Evolutionary conservation across 2,797 vertebrate species (phyloP).

Genomic region (Euthynnus affinis): DNA sequence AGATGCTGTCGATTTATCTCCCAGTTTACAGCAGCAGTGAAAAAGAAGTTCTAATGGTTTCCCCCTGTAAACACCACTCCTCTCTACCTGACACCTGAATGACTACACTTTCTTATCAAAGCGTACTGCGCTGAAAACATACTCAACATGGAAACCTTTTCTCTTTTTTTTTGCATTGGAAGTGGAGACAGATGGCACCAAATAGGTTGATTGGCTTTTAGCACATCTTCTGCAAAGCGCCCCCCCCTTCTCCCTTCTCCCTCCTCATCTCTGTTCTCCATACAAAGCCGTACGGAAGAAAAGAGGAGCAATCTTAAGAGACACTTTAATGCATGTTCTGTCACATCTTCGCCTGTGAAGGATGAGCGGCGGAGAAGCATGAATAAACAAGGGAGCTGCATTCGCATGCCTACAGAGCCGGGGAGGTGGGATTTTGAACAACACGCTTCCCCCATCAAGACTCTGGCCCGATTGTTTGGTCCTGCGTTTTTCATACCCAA

Average conservation of each 20-base stretch:
- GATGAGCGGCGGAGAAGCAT: constrained; percentile 56
- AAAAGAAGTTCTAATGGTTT: constrained; percentile 20
- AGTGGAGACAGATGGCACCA: constrained; percentile 76
- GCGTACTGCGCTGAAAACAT: constrained; percentile 55
- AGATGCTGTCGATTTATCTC: constrained; percentile 34
- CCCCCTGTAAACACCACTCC: constrained; percentile 25
- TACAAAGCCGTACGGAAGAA: constrained; percentile 41
- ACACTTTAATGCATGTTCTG: constrained; percentile 71
- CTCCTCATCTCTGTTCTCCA: constrained; percentile 33
- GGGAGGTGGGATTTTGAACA: constrained; percentile 25
- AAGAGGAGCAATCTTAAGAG: constrained; percentile 61
- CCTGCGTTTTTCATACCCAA: constrained; percentile 44
- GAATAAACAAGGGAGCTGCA: constrained; percentile 64
- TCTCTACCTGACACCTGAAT: constrained; percentile 50
- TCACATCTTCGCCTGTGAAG: constrained; percentile 65
- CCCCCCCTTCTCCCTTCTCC: too few species aligned
- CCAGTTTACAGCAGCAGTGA: constrained; percentile 51
- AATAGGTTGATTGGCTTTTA: constrained; percentile 75
- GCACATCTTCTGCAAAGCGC: constrained; percentile 62
- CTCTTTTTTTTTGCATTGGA: constrained; percentile 58
- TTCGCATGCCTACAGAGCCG: constrained; percentile 31
- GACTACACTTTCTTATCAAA: constrained; percentile 54
- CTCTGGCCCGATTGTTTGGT: constrained; percentile 31
- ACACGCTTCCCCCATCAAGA: constrained; percentile 24
- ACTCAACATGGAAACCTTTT: constrained; percentile 48